Base-by-base conservation (phyloP, 2,888 invertebrate species). In the Chaetogeoica ovagalla region DNA sequence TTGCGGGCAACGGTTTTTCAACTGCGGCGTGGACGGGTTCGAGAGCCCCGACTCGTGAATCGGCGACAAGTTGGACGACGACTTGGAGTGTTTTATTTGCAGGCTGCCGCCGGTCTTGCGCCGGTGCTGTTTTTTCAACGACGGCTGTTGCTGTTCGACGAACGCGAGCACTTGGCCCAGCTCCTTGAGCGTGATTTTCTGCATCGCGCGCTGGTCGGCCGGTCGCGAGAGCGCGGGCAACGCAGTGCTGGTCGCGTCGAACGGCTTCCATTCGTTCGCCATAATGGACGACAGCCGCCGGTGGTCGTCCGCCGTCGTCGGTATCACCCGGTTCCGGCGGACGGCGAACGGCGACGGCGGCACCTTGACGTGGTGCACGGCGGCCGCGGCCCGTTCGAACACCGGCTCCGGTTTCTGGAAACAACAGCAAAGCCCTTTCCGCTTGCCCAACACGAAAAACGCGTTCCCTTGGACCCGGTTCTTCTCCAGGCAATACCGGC, bases 11-110 rank as follows among this genome's bases (percentile, higher is more conserved):
- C 83, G 82, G 68, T 83, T 82, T 70, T 81, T 81, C 83, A 84
- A 73, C 69, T 84, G 84, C 37, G 85, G 85, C 13, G 85, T 85
- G 15, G 84, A 83, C 52, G 85, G 91, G 87, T 92, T 92, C 69
- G 91, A 91, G 23, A 91, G 87, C 52, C 92, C 92, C 68, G 91
- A 91, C 84, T 92, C 92, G 82, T 91, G 89, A 77, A 92, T 92
- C 52, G 92, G 92, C 77, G 91, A 91, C 81, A 92, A 86, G 57
- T 87, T 87, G 11, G 87, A 86, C 13, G 87, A 86, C 9, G 87
- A 86, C 72, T 87, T 86, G 3, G 86, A 84, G 19, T 86, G 84
- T 73, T 86, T 83, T 23, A 85, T 85, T 57, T 85, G 84, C 63
- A 86, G 85, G 74, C 84, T 77, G 79, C 19, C 81, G 84, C 17